These are phyloP conservation scores for Chelonoidis abingdonii DNA, from an alignment of 2,113 vertebrate genomes.

Conservation along the genomic window DNA sequence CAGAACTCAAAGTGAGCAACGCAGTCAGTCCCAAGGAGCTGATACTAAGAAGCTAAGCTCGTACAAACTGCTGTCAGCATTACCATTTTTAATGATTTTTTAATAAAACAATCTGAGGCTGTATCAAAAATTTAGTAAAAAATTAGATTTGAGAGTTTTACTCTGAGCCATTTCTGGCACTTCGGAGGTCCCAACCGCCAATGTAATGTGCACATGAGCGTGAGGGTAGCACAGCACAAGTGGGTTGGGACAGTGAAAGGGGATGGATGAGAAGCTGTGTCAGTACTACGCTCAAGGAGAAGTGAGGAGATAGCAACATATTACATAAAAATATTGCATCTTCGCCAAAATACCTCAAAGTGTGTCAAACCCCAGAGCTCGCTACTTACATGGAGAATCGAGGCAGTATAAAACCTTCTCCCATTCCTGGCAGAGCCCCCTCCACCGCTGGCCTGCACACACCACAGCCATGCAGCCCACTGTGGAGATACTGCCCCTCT, in stretches of 20 bases:
- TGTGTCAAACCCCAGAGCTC: slow-evolving; percentile 52
- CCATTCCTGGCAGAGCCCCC: slow-evolving; percentile 41
- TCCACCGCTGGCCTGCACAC: slow-evolving; percentile 30
- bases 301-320: slow-evolving; percentile 68
- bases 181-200: slow-evolving; percentile 54
- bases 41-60: slow-evolving; percentile 80
- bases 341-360: slow-evolving; percentile 76
- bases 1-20: slow-evolving; percentile 49
- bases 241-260: slow-evolving; percentile 5
- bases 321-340: slow-evolving; percentile 81
- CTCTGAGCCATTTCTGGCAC: slow-evolving; percentile 74
- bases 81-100: slow-evolving; percentile 81
- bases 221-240: not conserved
- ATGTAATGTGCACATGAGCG: not conserved
- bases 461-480: slow-evolving; percentile 5
- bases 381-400: slow-evolving; percentile 37
- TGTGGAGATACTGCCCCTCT: slow-evolving; percentile 22
- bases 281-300: slow-evolving; percentile 57
- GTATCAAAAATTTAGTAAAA: slow-evolving; percentile 93
- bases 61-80: slow-evolving; percentile 88
- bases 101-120: slow-evolving; percentile 91
- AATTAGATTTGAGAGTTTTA: slow-evolving; percentile 84
- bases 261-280: slow-evolving; percentile 9
- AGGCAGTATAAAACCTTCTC: not conserved
- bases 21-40: slow-evolving; percentile 75